Percentiles rank a stretch among this genome's conserved stretches.
Conservation (phyloP, 2,888 invertebrate genomes). For the Tetragonisca angustula region DNA sequence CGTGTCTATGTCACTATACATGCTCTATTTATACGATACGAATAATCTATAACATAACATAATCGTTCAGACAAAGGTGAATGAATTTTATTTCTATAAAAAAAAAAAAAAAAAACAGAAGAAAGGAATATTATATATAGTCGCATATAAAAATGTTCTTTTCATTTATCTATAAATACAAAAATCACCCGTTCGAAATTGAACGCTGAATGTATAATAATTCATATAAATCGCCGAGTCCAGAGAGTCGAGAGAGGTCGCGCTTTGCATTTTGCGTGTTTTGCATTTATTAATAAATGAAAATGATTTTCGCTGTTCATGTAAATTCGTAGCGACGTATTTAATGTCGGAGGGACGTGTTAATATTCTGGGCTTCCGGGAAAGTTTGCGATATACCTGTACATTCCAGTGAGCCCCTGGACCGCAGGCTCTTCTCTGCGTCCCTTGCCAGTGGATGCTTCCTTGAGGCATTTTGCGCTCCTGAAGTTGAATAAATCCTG, state of each 20-base stretch:
- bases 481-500: conserved; percentile 50
- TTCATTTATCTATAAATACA: neutral
- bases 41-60: neutral
- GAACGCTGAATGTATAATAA: no score
- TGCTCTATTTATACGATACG: neutral
- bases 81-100: neutral
- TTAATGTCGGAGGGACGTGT: conserved; percentile 28
- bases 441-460: conserved; percentile 82
- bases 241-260: no score
- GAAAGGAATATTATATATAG: neutral
- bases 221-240: no score
- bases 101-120: neutral
- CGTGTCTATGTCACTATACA: neutral
- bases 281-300: neutral
- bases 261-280: no score
- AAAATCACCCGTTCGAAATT: neutral
- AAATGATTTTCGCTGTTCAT: neutral
- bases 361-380: conserved; percentile 8
- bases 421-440: conserved; percentile 82
- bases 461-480: conserved; percentile 82
- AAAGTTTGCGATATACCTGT: conserved; percentile 85
- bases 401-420: conserved; percentile 94
- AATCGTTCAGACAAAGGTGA: neutral
- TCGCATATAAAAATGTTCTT: neutral
- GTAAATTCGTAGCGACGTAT: neutral